Base-by-base conservation (phyloP, 2,113 vertebrate species). In the Chlamydotis undulata region DNA sequence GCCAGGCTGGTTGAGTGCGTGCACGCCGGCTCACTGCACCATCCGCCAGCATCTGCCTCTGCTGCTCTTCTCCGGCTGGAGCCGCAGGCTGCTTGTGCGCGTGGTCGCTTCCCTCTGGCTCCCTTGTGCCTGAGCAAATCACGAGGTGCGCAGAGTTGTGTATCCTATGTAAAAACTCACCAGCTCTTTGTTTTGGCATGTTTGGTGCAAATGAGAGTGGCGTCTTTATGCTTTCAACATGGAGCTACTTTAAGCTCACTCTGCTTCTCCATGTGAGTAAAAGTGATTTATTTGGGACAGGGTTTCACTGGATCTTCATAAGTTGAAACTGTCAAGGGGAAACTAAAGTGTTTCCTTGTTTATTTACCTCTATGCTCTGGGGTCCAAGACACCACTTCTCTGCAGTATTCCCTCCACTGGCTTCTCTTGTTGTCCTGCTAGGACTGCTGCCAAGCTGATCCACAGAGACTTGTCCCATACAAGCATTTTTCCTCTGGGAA, bases 31-130 rank as follows among this genome's bases (percentile, higher is more conserved):
- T 68, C 10, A 1, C 52, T 0, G 9, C 4, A 4, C 39, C 69
- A 18, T 8, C 70, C 1, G 0, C 78, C 39, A 47, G 65, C 41
- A 29, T 28, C 39, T 11, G 25, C 80, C 86, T 53, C 76, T 35
- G 78, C 67, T 64, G 67, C 39, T 67, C 49, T 28, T 33, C 18
- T 56, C 4, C 0, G 0, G 21, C 61, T 4, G 3, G 65, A 67
- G 65, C 65, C 39, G 47, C 0, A 3, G 2, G 53, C 78, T 23
- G 19, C 52, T 33, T 12, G 10, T 16, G 47, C 2, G 15, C 26
- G 19, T 1, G 5, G 18, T 9, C 4, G 1, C 31, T 47, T 68
- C 61, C 50, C 53, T 68, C 76, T 53, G 22, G 4, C n/a, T 56
- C 22, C 49, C 35, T 57, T 14, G 91, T 37, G 37, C 22, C 55